Conservation (phyloP, 2,888 invertebrate genomes). For the Spodoptera exigua region DNA sequence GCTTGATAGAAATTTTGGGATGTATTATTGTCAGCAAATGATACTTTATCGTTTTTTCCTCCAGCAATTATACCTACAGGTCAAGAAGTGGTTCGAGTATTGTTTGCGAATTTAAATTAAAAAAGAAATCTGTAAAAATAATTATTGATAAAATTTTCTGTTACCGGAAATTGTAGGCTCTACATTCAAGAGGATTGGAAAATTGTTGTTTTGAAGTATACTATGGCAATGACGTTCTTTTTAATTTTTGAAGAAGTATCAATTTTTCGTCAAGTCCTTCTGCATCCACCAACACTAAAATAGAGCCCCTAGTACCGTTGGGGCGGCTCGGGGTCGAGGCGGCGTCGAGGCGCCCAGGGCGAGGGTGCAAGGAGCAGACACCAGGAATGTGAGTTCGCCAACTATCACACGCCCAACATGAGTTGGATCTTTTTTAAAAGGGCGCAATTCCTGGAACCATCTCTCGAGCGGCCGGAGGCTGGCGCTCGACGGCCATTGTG, state of each 20-base stretch:
- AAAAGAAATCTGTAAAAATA: too few species aligned
- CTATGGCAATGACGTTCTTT: too few species aligned
- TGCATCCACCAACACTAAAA: too few species aligned
- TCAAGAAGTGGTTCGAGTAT: not conserved
- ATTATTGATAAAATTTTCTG: too few species aligned
- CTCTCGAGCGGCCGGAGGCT: slow-evolving; percentile 82
- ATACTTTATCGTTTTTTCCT: slow-evolving; percentile 29
- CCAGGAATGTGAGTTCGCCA: slow-evolving; percentile 82
- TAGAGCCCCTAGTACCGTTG: too few species aligned
- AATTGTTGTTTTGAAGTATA: too few species aligned
- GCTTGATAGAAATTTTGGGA: slow-evolving; percentile 44
- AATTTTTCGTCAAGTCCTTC: too few species aligned
- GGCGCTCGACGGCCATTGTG: slow-evolving; percentile 87
- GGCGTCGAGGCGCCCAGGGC: slow-evolving; percentile 57
- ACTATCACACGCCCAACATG: slow-evolving; percentile 85
- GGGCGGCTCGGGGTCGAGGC: slow-evolving; percentile 41
- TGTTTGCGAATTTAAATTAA: not conserved
- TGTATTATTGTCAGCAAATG: slow-evolving; percentile 41
- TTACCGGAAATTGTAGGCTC: too few species aligned
- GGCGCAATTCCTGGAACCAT: slow-evolving; percentile 86
- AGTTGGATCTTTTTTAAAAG: slow-evolving; percentile 86
- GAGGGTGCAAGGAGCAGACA: slow-evolving; percentile 46
- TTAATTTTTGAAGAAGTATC: too few species aligned
- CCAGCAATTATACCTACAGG: slow-evolving; percentile 6
- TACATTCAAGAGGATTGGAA: too few species aligned